Base-by-base conservation (phyloP, 2,797 vertebrate species). In the Staurois parvus region DNA sequence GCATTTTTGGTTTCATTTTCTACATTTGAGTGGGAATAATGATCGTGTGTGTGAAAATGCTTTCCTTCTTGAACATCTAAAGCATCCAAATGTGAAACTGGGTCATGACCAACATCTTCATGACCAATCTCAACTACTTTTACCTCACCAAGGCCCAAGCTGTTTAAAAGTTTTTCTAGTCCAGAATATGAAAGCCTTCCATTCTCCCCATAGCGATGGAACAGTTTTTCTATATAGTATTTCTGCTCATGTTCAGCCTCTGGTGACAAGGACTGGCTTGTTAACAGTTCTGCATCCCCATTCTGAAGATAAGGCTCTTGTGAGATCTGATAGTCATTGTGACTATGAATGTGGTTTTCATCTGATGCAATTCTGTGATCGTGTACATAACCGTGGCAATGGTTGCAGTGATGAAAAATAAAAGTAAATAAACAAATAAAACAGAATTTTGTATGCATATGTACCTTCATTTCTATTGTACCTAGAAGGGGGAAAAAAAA, bases 361-460 rank as follows among this genome's bases (percentile, higher is more conserved):
- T 89, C 84, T 67, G 78, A 92, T 90, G 81, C 15, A 13, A 52
- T 52, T 52, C 3, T 91, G 6, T 69, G 94, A 86, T 95, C 94
- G 84, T 96, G 94, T 19, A 90, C 93, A 73, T 95, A 94, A 82
- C 90, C 95, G 83, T 97, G 96, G 91, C 97, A 97, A 88, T 96
- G 97, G 93, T 93, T 95, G 92, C 96, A 97, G 84, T 97, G 97
- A 90, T 98, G 96, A 91, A 97, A 97, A 89, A 98, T 90, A 92
- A 99, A 96, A 76, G 97, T 98, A 93, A 99, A 93, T 93, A 99
- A 95, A 91, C 98, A 99, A 92, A 99, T 95, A 94, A 99, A 95
- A 93, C 98, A 99, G 92, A 99, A 97, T 92, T 96, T 97, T 86
- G 97, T 97, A 94, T 98, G 97, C 89, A 95, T 91, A 89, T 98